Conservation (phyloP, 2,113 vertebrate genomes). For the Gracilinanus agilis region DNA sequence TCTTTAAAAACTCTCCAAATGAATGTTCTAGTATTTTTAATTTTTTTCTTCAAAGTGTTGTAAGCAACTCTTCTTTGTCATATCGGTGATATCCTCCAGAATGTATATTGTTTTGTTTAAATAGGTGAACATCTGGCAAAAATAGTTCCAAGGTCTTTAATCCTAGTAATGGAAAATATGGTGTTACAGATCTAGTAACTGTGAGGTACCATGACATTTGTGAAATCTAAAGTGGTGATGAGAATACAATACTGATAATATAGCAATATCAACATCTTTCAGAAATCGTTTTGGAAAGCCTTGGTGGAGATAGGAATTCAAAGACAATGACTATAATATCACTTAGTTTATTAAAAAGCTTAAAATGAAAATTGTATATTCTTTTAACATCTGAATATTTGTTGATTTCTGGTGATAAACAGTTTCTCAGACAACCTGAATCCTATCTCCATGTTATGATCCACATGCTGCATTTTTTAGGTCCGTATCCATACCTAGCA, state of each 20-base stretch:
- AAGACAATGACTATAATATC: neutral
- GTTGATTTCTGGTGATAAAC: constrained; percentile 25
- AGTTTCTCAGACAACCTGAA: constrained; percentile 8
- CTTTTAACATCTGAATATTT: constrained; percentile 27
- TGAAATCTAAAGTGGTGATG: constrained; percentile 16
- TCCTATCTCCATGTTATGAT: neutral
- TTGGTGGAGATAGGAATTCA: neutral
- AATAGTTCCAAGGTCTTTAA: constrained; percentile 57
- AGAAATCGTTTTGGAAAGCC: neutral
- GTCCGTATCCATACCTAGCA: neutral
- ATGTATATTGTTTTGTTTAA: constrained; percentile 35
- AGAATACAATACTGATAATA: neutral
- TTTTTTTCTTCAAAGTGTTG: neutral
- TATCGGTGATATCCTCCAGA: constrained; percentile 19
- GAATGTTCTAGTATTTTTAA: neutral
- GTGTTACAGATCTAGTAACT: neutral
- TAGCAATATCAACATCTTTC: neutral
- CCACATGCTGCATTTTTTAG: fast-evolving
- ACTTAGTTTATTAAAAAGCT: constrained; percentile 25
- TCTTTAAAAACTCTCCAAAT: constrained; percentile 1
- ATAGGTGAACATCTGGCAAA: constrained; percentile 62
- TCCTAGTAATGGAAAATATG: constrained; percentile 46
- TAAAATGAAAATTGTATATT: neutral
- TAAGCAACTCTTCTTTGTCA: constrained; percentile 40
- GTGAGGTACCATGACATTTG: constrained; percentile 11